phyloP scores from a whole-genome alignment of 1,140 invertebrate species.

The Drosophila seguyi region DNA sequence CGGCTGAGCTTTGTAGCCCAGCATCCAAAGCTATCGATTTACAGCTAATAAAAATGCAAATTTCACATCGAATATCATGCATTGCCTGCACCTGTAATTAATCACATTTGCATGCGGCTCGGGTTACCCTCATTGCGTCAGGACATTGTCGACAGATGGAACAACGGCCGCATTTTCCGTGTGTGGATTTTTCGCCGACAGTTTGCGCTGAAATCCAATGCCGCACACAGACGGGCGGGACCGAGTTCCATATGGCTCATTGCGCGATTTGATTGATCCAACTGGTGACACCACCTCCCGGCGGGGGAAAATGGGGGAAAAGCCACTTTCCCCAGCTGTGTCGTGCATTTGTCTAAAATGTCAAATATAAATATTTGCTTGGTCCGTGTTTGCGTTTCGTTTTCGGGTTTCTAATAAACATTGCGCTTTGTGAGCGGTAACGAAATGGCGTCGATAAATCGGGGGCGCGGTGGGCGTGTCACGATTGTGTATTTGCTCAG shows the following conservation, averaged over 20 bases:
- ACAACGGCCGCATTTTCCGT: slow-evolving; percentile 41
- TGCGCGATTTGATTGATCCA: slow-evolving; percentile 68
- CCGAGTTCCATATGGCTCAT: slow-evolving; percentile 56
- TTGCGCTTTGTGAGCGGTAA: slow-evolving; percentile 25
- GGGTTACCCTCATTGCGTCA: slow-evolving; percentile 16
- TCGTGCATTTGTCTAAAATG: slow-evolving; percentile 69
- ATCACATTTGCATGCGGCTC: slow-evolving; percentile 52
- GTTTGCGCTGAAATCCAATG: slow-evolving; percentile 55
- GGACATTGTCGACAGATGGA: slow-evolving; percentile 34
- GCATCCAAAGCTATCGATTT: slow-evolving; percentile 25
- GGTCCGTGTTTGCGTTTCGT: slow-evolving; percentile 57
- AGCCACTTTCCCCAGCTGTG: slow-evolving; percentile 28
- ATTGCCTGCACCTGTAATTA: slow-evolving; percentile 43
- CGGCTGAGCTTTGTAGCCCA: not conserved
- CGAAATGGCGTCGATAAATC: slow-evolving; percentile 22
- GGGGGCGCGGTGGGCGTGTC: slow-evolving; percentile 37
- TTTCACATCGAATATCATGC: slow-evolving; percentile 28
- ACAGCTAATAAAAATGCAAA: slow-evolving; percentile 29
- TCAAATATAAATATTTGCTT: slow-evolving; percentile 70
- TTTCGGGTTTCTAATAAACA: slow-evolving; percentile 62
- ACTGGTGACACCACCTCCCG: slow-evolving; percentile 56
- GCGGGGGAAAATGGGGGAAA: no score
- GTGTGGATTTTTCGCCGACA: slow-evolving; percentile 38
- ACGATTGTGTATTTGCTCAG: slow-evolving; percentile 49
- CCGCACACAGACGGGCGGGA: slow-evolving; percentile 4